These are phyloP conservation scores for Leptothorax acervorum DNA, from an alignment of 2,888 invertebrate species.

Conservation along the genomic window DNA sequence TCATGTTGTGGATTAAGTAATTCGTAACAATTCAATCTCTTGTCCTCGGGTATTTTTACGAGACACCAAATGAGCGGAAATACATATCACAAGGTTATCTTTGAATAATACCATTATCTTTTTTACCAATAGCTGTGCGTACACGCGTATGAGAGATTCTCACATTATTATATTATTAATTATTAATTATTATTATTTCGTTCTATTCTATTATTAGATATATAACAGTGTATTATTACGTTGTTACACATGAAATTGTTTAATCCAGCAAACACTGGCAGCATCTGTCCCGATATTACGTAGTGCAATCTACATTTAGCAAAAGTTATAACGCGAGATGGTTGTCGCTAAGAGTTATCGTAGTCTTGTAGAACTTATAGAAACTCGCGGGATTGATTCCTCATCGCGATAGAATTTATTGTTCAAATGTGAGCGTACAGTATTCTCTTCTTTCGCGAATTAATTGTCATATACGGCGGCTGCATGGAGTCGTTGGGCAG, in stretches of 20 bases:
- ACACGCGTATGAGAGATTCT: slow-evolving; percentile 40
- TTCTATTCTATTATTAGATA: slow-evolving; percentile 51
- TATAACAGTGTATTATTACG: slow-evolving; percentile 59
- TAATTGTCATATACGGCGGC: not conserved
- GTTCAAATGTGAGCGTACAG: slow-evolving; percentile 2
- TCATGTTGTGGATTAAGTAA: slow-evolving; percentile 17
- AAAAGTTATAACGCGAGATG: slow-evolving; percentile 45
- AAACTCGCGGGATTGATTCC: slow-evolving; percentile 39
- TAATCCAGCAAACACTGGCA: slow-evolving; percentile 51
- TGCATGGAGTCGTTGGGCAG: slow-evolving; percentile 7
- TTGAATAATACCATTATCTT: not conserved
- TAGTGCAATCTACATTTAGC: slow-evolving; percentile 52
- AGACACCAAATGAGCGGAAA: not conserved
- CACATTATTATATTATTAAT: slow-evolving; percentile 58
- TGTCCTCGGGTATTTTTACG: not conserved
- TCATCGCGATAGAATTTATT: slow-evolving; percentile 35
- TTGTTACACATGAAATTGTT: slow-evolving; percentile 46
- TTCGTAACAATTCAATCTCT: not conserved
- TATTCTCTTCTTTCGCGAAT: slow-evolving; percentile 31
- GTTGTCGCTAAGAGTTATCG: slow-evolving; percentile 57
- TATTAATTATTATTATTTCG: slow-evolving; percentile 47
- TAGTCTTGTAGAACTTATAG: slow-evolving; percentile 55
- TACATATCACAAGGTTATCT: slow-evolving; percentile 31
- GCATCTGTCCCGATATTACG: slow-evolving; percentile 37
- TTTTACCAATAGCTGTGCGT: slow-evolving; percentile 9